Conservation (phyloP, 2,797 vertebrate genomes). For the Parauchenoglanis ngamensis region DNA sequence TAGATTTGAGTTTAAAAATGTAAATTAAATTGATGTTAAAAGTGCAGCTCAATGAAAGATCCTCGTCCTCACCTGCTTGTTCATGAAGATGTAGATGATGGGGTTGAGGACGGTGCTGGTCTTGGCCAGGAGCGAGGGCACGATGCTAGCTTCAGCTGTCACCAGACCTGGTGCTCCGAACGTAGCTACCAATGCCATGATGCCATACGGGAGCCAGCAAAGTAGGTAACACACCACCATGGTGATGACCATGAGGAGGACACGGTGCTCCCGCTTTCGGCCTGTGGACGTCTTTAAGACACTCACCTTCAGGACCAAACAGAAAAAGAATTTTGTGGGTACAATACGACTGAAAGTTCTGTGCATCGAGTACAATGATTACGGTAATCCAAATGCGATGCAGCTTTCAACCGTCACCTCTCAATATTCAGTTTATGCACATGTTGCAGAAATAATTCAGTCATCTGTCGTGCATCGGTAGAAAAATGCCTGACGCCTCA, state of each 20-base stretch:
- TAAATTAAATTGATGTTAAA: too few relatives aligned
- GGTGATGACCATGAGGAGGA: constrained; percentile 77
- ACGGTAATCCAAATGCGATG: background rate
- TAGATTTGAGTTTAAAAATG: too few relatives aligned
- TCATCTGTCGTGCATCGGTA: background rate
- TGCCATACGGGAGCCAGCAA: constrained; percentile 82
- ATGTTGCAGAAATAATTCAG: constrained; percentile 5
- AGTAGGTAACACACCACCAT: constrained; percentile 82
- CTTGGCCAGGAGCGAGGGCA: constrained; percentile 81
- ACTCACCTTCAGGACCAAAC: constrained; percentile 65
- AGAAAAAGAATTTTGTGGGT: background rate
- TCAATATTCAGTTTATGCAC: background rate
- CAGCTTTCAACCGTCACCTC: background rate
- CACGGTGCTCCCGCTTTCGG: constrained; percentile 69
- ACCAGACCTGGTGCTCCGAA: constrained; percentile 75
- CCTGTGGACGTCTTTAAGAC: constrained; percentile 60
- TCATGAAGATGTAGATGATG: constrained; percentile 83
- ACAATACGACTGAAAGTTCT: background rate
- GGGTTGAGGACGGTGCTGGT: constrained; percentile 81
- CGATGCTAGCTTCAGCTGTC: constrained; percentile 73
- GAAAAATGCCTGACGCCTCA: constrained; percentile 8
- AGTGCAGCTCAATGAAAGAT: background rate
- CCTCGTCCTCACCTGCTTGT: constrained; percentile 77
- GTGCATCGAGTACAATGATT: background rate
- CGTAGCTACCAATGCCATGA: constrained; percentile 75